Percentiles rank a stretch among this genome's conserved stretches.
phyloP scores from a whole-genome alignment of 2,888 invertebrate genomes.

The Drosophila melanocephala region DNA sequence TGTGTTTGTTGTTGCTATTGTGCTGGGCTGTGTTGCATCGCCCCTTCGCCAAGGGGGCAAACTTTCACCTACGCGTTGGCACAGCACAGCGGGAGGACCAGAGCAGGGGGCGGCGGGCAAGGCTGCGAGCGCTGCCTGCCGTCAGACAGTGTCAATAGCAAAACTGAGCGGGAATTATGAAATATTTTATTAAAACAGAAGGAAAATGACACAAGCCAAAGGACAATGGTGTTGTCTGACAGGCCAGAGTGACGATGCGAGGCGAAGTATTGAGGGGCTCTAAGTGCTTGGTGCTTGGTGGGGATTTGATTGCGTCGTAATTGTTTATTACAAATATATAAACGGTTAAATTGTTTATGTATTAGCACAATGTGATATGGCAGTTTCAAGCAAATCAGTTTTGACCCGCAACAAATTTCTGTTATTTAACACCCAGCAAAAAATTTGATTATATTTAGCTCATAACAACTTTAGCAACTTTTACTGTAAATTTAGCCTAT shows the following conservation, averaged over 20 bases:
- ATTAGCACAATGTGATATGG: not conserved
- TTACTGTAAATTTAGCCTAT: not conserved
- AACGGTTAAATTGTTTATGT: slow-evolving; percentile 12
- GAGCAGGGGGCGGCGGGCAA: not conserved
- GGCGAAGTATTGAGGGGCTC: not conserved
- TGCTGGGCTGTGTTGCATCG: slow-evolving; percentile 23
- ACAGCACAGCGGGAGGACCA: slow-evolving; percentile 71
- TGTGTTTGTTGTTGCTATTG: slow-evolving; percentile 17
- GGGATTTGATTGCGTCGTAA: slow-evolving; percentile 8
- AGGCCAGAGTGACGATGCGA: not conserved
- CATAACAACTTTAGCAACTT: fast-evolving
- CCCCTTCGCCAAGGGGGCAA: slow-evolving; percentile 37
- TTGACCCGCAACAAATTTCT: not conserved
- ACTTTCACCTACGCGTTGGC: slow-evolving; percentile 75
- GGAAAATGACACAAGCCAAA: slow-evolving; percentile 44
- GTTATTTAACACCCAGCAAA: not conserved
- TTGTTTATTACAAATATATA: slow-evolving; percentile 10
- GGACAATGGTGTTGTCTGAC: slow-evolving; percentile 18
- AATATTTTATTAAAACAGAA: slow-evolving; percentile 80
- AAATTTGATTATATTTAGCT: not conserved
- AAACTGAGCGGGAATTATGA: slow-evolving; percentile 76
- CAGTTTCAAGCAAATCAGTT: not conserved
- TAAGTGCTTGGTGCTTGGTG: not conserved
- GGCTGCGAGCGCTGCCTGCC: slow-evolving; percentile 57
- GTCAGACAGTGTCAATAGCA: slow-evolving; percentile 80